Conservation (phyloP, 2,113 vertebrate genomes). For the Irena cyanogastra region DNA sequence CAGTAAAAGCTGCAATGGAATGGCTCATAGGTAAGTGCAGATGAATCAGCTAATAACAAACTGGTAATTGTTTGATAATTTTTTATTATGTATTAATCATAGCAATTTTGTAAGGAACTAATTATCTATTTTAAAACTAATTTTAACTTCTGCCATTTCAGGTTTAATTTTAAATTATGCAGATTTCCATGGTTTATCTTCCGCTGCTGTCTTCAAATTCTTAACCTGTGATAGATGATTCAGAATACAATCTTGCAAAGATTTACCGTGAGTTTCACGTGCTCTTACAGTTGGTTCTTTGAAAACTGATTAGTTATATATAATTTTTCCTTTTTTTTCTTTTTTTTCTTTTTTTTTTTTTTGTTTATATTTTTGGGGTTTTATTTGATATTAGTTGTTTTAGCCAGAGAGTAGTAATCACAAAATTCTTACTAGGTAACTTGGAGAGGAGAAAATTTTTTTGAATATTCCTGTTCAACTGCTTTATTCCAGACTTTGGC, state of each 20-base stretch:
- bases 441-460: neutral
- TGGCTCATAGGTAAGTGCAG: neutral
- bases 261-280: neutral
- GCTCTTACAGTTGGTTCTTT: neutral
- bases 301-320: neutral
- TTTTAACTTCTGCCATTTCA: neutral
- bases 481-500: neutral
- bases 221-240: neutral
- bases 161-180: neutral
- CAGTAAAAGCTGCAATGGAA: neutral
- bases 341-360: accelerated
- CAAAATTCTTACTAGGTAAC: neutral
- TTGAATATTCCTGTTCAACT: neutral
- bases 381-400: neutral
- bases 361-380: accelerated
- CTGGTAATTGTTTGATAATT: neutral
- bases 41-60: neutral
- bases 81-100: neutral
- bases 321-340: accelerated
- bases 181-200: neutral
- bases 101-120: neutral
- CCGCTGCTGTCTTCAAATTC: neutral
- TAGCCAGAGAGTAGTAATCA: neutral
- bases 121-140: neutral
- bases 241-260: neutral